phyloP scores from a whole-genome alignment of 2,797 vertebrate genomes.

The Antrozous pallidus region DNA sequence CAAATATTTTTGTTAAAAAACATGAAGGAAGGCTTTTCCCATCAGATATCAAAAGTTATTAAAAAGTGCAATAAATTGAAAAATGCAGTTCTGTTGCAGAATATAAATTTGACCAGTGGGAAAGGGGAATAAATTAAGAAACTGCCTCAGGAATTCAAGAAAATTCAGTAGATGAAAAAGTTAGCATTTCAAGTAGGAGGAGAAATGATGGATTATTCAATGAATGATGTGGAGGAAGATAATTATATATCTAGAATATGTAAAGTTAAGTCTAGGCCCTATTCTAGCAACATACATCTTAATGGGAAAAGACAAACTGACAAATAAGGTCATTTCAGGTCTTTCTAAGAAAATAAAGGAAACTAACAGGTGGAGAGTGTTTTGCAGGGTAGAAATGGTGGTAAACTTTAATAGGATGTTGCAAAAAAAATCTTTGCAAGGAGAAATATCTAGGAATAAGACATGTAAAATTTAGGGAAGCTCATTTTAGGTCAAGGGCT shows the following conservation, averaged over 20 bases:
- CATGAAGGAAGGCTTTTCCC: background rate
- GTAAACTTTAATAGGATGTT: background rate
- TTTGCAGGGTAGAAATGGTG: background rate
- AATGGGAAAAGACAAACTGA: background rate
- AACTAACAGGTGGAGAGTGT: background rate
- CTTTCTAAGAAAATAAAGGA: background rate
- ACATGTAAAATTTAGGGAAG: background rate
- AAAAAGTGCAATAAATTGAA: constrained; percentile 20
- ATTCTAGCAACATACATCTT: background rate
- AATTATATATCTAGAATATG: constrained; percentile 14
- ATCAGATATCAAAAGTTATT: background rate
- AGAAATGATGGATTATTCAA: constrained; percentile 44
- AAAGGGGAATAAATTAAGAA: constrained; percentile 26
- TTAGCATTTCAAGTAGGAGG: background rate
- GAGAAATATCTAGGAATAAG: background rate
- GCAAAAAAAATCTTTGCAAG: background rate
- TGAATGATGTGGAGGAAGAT: constrained; percentile 22
- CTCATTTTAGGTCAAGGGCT: background rate
- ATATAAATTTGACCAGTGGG: background rate
- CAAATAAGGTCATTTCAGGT: background rate
- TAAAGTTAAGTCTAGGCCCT: background rate
- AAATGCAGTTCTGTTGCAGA: background rate
- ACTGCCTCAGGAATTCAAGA: constrained; percentile 3
- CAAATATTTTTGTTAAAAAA: background rate
- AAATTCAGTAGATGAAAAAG: constrained; percentile 17